Evolutionary conservation across 1,140 invertebrate genomes (phyloP).

Genomic region (Sarcophaga peregrina): DNA sequence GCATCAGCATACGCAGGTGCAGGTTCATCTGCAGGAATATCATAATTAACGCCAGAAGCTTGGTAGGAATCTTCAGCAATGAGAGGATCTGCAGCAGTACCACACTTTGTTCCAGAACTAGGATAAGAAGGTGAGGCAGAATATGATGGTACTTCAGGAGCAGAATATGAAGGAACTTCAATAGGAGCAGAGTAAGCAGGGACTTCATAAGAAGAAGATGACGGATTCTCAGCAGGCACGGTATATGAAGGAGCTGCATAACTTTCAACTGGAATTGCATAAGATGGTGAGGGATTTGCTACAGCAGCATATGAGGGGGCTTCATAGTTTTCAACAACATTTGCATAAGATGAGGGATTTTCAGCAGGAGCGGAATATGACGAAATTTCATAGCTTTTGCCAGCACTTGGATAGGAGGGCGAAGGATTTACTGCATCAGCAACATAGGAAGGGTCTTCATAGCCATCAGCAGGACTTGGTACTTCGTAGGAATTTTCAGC

Average conservation of each 20-base stretch:
- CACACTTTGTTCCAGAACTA: background rate
- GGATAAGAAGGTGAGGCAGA: background rate
- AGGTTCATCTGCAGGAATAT: no score
- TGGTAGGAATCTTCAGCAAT: background rate
- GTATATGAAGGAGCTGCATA: background rate
- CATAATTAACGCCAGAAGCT: background rate
- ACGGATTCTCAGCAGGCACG: background rate
- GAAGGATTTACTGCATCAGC: background rate
- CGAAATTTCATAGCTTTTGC: no score
- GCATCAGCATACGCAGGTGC: no score
- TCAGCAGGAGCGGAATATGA: background rate
- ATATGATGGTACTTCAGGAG: background rate
- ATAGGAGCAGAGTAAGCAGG: background rate
- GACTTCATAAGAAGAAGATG: background rate
- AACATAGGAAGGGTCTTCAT: background rate
- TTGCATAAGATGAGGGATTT: background rate
- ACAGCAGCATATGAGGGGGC: background rate
- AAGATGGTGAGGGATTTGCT: background rate
- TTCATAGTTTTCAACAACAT: background rate
- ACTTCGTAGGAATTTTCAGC: background rate
- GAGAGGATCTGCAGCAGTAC: background rate
- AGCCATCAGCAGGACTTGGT: no score
- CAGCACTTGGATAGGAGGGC: background rate
- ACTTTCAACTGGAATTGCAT: background rate
- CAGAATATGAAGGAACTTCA: background rate